A percentile compares a stretch with the other conserved stretches of the same genome.
phyloP scores from a whole-genome alignment of 2,888 invertebrate species.

The Cephalotes varians region DNA sequence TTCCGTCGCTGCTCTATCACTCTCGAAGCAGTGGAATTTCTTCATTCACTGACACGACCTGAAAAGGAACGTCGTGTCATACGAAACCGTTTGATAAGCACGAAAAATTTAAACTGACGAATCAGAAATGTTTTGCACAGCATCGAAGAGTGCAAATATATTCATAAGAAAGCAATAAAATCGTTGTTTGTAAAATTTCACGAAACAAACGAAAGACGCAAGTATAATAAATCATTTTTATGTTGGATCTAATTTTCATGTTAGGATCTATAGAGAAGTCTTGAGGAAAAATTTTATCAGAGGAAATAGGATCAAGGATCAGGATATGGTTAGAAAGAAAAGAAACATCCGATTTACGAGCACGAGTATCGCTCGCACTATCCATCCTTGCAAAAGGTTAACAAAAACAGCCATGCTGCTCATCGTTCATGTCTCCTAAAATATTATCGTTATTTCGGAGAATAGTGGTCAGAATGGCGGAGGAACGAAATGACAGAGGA shows the following conservation, averaged over 20 bases:
- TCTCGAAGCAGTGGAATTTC: constrained; percentile 59
- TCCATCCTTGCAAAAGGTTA: constrained; percentile 54
- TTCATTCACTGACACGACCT: constrained; percentile 57
- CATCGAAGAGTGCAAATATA: background rate
- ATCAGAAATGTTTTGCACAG: background rate
- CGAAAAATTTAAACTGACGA: background rate
- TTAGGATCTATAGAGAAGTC: background rate
- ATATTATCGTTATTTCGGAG: constrained; percentile 69
- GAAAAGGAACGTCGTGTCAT: constrained; percentile 45
- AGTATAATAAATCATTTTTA: background rate
- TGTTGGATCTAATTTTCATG: background rate
- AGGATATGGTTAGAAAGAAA: background rate
- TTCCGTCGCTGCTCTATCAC: constrained; percentile 45
- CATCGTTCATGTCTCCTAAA: constrained; percentile 53
- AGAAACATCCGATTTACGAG: constrained; percentile 42
- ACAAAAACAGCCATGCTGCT: constrained; percentile 52
- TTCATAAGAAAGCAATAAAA: background rate
- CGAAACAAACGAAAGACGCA: background rate
- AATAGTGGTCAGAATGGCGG: constrained; percentile 59
- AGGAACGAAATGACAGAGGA: constrained; percentile 21
- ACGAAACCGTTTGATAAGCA: constrained; percentile 19
- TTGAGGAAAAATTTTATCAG: background rate
- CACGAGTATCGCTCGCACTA: constrained; percentile 42
- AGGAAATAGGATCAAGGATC: background rate
- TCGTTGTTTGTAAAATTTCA: background rate